Evolutionary conservation across 2,113 vertebrate species (phyloP).

Genomic region (Chinchilla lanigera): DNA sequence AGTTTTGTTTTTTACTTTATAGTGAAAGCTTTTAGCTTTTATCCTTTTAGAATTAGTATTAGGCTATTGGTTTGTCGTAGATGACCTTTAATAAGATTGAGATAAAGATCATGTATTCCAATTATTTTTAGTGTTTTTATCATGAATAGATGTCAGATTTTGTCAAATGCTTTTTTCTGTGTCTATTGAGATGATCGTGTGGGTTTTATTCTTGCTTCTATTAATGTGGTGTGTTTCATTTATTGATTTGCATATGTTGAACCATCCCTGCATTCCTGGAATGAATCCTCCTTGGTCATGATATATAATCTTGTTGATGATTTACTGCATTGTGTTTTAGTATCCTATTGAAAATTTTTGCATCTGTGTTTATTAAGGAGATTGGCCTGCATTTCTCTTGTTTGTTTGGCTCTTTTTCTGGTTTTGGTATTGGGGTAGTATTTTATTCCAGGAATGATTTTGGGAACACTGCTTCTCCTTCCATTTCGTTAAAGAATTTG

Average conservation of each 20-base stretch:
- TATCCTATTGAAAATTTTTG: neutral
- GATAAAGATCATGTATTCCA: too few relatives aligned
- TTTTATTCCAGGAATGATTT: neutral
- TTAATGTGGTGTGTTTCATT: too few relatives aligned
- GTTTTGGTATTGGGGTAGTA: neutral
- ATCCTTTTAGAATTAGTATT: neutral
- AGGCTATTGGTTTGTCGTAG: too few relatives aligned
- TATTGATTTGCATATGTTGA: too few relatives aligned
- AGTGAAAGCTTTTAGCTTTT: neutral
- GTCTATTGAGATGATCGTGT: too few relatives aligned
- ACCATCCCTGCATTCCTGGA: neutral
- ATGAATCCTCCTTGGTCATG: neutral
- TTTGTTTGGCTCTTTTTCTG: neutral
- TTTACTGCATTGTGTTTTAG: neutral
- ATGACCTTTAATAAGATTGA: too few relatives aligned
- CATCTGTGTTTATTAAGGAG: neutral
- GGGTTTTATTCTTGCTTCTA: too few relatives aligned
- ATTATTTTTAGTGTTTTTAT: too few relatives aligned
- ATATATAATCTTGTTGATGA: neutral
- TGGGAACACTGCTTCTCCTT: neutral
- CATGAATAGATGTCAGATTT: too few relatives aligned
- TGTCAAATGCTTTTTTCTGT: too few relatives aligned
- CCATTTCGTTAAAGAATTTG: too few relatives aligned
- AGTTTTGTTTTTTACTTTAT: neutral
- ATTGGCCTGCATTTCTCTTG: neutral